Conservation (phyloP, 2,888 invertebrate species). For the Amaurobius ferox region DNA sequence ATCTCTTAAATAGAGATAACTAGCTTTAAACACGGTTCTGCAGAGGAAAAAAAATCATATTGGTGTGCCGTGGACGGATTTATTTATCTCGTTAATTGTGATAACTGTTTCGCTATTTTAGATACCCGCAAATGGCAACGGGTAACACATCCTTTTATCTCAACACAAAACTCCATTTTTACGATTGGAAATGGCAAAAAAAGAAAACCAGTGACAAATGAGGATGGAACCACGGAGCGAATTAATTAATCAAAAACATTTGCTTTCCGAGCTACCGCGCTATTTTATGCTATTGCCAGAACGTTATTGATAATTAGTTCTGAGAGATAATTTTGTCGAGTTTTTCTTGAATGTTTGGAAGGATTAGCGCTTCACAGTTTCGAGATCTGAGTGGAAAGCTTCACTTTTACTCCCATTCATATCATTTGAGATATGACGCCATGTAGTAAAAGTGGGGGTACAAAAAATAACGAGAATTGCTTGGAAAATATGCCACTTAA, state of each 20-base stretch:
- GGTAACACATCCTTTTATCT: not conserved
- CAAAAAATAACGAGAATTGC: not conserved
- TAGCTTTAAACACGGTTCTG: too few species aligned
- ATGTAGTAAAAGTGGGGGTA: too few species aligned
- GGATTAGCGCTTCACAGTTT: not conserved
- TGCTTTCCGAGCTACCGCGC: not conserved
- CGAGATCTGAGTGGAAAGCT: not conserved
- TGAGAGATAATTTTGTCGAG: not conserved
- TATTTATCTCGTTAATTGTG: not conserved
- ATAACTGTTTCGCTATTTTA: not conserved
- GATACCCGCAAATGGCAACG: too few species aligned
- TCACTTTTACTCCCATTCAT: not conserved
- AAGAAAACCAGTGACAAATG: not conserved
- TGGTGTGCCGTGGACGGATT: too few species aligned
- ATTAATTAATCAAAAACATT: not conserved
- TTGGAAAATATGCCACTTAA: not conserved
- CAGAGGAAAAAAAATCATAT: too few species aligned
- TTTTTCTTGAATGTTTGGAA: not conserved
- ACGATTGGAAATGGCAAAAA: not conserved
- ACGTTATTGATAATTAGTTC: constrained; percentile 4
- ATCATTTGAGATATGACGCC: not conserved
- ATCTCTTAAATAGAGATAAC: too few species aligned
- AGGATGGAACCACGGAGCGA: not conserved
- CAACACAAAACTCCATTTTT: constrained; percentile 3
- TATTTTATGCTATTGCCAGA: not conserved